Evolutionary conservation across 2,113 vertebrate species (phyloP).

Genomic region (Alethe castanea): DNA sequence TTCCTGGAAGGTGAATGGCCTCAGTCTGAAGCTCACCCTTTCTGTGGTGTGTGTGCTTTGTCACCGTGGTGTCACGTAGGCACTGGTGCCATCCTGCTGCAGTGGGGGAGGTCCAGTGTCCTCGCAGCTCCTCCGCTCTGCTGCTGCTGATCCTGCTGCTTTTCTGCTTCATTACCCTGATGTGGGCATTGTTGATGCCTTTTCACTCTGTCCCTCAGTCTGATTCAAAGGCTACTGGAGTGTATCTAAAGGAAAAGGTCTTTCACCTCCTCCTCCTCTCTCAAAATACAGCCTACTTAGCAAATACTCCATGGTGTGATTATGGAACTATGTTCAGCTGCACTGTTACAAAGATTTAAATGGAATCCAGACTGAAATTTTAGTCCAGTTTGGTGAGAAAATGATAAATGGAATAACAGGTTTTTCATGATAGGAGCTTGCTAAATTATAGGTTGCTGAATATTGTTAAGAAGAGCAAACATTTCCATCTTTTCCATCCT

Average conservation of each 20-base stretch:
- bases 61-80: not conserved
- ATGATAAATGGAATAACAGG: not conserved
- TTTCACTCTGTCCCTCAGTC: slow-evolving; percentile 8
- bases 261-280: not conserved
- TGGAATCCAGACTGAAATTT: slow-evolving; percentile 21
- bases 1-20: not conserved
- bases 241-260: slow-evolving; percentile 4
- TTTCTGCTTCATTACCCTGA: slow-evolving; percentile 64
- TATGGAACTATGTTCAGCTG: not conserved
- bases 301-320: slow-evolving; percentile 1
- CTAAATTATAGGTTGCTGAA: slow-evolving; percentile 14
- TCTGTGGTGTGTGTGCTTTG: not conserved
- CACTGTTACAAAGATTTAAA: slow-evolving; percentile 40
- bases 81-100: not conserved
- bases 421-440: slow-evolving; percentile 14
- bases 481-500: slow-evolving; percentile 18
- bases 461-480: not conserved
- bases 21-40: not conserved
- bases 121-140: not conserved
- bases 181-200: slow-evolving; percentile 26
- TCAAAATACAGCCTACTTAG: not conserved
- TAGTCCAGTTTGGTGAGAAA: slow-evolving; percentile 27
- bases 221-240: slow-evolving; percentile 37
- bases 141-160: slow-evolving; percentile 44
- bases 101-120: not conserved